Evolutionary conservation across 2,797 vertebrate species (phyloP).

Genomic region (Lacerta viridis): DNA sequence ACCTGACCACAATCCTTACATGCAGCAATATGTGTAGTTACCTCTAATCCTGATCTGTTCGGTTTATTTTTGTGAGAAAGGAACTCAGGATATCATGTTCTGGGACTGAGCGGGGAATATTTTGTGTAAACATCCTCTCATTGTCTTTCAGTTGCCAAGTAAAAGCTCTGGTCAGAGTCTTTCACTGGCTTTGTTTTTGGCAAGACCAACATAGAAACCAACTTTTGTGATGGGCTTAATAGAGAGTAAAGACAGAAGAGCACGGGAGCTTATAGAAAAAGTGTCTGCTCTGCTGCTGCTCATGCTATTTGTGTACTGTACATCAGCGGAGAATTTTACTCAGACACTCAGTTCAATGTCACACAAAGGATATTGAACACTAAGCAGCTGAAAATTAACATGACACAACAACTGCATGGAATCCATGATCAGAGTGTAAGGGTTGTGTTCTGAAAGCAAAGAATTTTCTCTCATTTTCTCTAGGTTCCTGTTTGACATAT

Average conservation of each 20-base stretch:
- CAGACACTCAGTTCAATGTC: slow-evolving; percentile 16
- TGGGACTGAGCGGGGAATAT: neutral
- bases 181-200: neutral
- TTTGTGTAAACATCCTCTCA: slow-evolving; percentile 1
- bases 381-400: slow-evolving; percentile 25
- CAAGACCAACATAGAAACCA: neutral
- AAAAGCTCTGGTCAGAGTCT: neutral
- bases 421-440: neutral
- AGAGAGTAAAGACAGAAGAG: neutral
- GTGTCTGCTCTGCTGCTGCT: neutral
- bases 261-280: neutral
- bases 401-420: slow-evolving; percentile 24
- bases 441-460: neutral
- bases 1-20: neutral
- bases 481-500: neutral
- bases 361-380: slow-evolving; percentile 27
- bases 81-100: neutral
- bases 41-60: neutral
- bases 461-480: neutral
- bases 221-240: neutral
- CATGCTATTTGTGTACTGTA: slow-evolving; percentile 24
- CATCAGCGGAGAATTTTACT: slow-evolving; percentile 18
- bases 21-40: neutral
- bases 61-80: neutral
- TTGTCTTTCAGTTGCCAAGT: slow-evolving; percentile 13